These are phyloP conservation scores for Cryptus armator DNA, from an alignment of 2,888 invertebrate genomes.

Conservation along the genomic window DNA sequence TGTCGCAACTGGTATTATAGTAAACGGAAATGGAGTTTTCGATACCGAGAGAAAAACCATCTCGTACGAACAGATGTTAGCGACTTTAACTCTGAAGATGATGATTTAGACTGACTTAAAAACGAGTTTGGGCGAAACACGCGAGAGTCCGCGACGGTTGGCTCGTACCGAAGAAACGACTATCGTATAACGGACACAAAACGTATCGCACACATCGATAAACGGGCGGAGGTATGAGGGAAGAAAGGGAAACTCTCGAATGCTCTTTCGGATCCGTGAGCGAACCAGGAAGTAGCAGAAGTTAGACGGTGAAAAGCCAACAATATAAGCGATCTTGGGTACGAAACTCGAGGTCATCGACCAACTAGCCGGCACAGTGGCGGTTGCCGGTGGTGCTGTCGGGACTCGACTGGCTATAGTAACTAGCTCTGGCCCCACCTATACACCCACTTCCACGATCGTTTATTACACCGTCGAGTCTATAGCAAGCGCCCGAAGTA, in stretches of 20 bases:
- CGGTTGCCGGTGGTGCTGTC: slow-evolving; percentile 38
- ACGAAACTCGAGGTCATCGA: slow-evolving; percentile 62
- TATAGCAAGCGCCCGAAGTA: slow-evolving; percentile 56
- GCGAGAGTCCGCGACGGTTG: slow-evolving; percentile 22
- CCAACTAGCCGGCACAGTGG: slow-evolving; percentile 47
- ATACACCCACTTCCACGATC: slow-evolving; percentile 63
- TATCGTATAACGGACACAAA: slow-evolving; percentile 15
- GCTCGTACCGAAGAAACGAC: neutral
- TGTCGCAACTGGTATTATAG: slow-evolving; percentile 1
- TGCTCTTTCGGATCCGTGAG: slow-evolving; percentile 58
- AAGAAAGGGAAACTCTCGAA: slow-evolving; percentile 61
- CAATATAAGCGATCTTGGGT: slow-evolving; percentile 61
- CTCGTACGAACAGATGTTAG: slow-evolving; percentile 60
- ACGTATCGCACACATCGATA: slow-evolving; percentile 43
- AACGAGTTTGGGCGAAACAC: slow-evolving; percentile 30
- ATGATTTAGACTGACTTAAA: slow-evolving; percentile 65
- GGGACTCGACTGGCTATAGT: slow-evolving; percentile 50
- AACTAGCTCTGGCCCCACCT: slow-evolving; percentile 64
- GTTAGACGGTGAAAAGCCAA: slow-evolving; percentile 62
- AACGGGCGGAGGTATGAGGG: slow-evolving; percentile 12
- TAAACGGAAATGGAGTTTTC: slow-evolving; percentile 25
- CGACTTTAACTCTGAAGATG: slow-evolving; percentile 53
- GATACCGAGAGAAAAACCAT: slow-evolving; percentile 40
- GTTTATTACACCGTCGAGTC: slow-evolving; percentile 66
- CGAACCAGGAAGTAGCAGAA: slow-evolving; percentile 62